These are phyloP conservation scores for Orientallactaga bullata DNA, from an alignment of 2,113 vertebrate species.

Conservation along the genomic window DNA sequence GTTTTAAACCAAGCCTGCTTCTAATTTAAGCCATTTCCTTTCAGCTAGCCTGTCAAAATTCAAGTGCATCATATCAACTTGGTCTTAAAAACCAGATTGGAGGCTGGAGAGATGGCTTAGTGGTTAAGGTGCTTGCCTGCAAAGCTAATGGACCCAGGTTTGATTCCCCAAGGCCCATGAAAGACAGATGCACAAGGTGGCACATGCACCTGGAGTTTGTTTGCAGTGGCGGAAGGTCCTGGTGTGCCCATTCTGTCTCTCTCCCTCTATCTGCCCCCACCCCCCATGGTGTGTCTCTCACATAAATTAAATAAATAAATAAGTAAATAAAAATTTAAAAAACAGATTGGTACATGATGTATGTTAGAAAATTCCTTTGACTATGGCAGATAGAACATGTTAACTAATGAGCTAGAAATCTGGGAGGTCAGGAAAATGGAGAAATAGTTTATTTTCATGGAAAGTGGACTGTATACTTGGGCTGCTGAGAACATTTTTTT, in stretches of 20 bases:
- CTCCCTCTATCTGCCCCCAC: too few relatives aligned
- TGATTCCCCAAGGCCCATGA: too few relatives aligned
- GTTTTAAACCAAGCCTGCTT: constrained; percentile 62
- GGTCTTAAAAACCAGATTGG: constrained; percentile 35
- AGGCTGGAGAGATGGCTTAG: too few relatives aligned
- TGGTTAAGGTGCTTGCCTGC: too few relatives aligned
- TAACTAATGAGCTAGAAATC: constrained; percentile 38
- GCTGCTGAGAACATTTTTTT: constrained; percentile 8
- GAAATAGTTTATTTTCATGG: constrained; percentile 56
- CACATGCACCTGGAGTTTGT: too few relatives aligned
- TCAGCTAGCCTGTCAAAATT: constrained; percentile 51
- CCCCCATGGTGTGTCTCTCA: too few relatives aligned
- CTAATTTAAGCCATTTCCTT: constrained; percentile 67
- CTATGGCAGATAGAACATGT: constrained; percentile 41
- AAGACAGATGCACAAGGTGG: too few relatives aligned
- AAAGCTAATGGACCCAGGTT: too few relatives aligned
- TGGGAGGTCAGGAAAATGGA: neutral
- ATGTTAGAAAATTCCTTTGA: constrained; percentile 27
- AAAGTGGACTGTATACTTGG: constrained; percentile 15
- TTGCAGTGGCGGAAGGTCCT: too few relatives aligned
- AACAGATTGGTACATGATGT: neutral
- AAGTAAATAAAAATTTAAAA: neutral
- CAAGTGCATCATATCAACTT: neutral
- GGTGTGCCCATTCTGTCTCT: too few relatives aligned
- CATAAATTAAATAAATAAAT: too few relatives aligned